Percentiles rank a stretch among this genome's conserved stretches.
These are phyloP conservation scores for Halcyon badia DNA, from an alignment of 2,797 vertebrate genomes.

Conservation along the genomic window DNA sequence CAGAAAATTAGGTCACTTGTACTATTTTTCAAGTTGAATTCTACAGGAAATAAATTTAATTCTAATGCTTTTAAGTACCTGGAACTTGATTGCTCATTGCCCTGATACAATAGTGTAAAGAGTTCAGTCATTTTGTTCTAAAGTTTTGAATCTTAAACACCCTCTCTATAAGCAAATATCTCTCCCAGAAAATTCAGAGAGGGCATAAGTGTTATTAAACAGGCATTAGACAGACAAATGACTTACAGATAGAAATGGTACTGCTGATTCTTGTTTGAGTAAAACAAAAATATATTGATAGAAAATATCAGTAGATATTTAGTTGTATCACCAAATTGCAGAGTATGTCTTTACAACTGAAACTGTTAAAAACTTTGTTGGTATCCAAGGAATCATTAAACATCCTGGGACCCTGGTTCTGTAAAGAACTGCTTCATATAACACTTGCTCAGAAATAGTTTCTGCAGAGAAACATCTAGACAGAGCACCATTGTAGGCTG, in stretches of 20 bases:
- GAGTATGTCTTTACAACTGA: neutral
- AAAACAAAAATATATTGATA: neutral
- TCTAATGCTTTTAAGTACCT: neutral
- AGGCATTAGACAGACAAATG: neutral
- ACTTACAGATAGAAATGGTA: neutral
- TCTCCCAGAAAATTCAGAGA: neutral
- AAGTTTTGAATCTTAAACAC: neutral
- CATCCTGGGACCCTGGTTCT: neutral
- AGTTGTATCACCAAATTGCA: conserved; percentile 5
- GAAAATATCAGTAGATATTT: neutral
- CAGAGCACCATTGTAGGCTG: conserved; percentile 55
- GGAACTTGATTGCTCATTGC: neutral
- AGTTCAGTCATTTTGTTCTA: neutral
- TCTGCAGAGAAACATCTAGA: conserved; percentile 45
- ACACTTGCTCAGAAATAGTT: conserved; percentile 40
- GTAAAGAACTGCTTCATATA: conserved; percentile 22
- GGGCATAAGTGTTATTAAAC: neutral
- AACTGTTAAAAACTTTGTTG: neutral
- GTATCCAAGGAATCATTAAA: neutral
- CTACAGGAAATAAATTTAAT: neutral
- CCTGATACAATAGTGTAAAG: neutral
- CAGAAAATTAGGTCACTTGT: neutral
- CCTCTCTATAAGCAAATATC: neutral
- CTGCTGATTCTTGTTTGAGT: neutral
- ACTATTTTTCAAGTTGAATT: conserved; percentile 25